A percentile compares a stretch with the other conserved stretches of the same genome.
These are phyloP conservation scores for Torymus texanus DNA, from an alignment of 2,888 invertebrate species.

Conservation along the genomic window DNA sequence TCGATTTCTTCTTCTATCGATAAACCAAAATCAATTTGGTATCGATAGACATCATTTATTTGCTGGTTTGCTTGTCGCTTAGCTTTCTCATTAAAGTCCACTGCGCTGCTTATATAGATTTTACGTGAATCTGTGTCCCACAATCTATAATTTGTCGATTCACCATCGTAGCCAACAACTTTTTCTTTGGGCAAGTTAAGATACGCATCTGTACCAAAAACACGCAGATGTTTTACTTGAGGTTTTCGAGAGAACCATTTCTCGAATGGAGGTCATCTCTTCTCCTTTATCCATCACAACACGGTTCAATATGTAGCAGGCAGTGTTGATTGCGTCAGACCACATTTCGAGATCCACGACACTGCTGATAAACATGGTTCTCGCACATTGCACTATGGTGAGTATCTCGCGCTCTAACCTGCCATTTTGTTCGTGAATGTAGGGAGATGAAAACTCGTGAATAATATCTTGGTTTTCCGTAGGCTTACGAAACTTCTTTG, in stretches of 20 bases:
- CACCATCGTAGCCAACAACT: conserved; percentile 51
- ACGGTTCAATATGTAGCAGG: conserved; percentile 61
- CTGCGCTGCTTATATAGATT: conserved; percentile 63
- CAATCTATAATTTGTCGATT: conserved; percentile 52
- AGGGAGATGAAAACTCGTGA: conserved; percentile 39
- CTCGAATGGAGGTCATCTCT: conserved; percentile 32
- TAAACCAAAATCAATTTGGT: background rate
- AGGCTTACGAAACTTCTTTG: background rate
- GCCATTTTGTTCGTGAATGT: conserved; percentile 46
- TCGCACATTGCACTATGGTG: conserved; percentile 33
- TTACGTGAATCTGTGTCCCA: conserved; percentile 60
- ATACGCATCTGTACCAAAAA: conserved; percentile 59
- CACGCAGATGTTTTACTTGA: conserved; percentile 56
- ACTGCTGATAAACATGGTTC: conserved; percentile 31
- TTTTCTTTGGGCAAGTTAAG: conserved; percentile 41
- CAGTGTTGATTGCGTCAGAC: conserved; percentile 62
- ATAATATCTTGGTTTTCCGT: conserved; percentile 30
- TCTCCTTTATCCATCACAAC: conserved; percentile 46
- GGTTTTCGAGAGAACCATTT: conserved; percentile 47
- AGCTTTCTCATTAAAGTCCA: conserved; percentile 53
- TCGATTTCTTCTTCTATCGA: background rate
- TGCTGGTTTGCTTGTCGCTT: too few relatives aligned
- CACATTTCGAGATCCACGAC: conserved; percentile 55
- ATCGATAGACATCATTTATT: too few relatives aligned
- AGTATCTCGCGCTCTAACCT: conserved; percentile 31